Conservation (phyloP, 2,888 invertebrate species). For the Scelioninae gen. 1 region DNA sequence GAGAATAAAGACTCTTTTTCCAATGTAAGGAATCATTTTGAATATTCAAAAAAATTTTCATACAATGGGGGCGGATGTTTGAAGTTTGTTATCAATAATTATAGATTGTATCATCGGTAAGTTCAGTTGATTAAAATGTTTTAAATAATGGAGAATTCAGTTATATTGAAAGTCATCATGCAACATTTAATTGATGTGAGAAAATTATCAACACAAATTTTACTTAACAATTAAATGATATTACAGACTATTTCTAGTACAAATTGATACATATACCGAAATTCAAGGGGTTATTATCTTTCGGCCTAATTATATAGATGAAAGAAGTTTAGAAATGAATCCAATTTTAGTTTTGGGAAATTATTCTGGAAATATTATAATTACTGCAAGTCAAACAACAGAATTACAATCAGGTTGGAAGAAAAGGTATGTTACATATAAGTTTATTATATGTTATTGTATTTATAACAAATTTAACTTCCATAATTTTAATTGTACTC, state of each 20-base stretch:
- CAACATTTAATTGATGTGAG: too few species aligned
- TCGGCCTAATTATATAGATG: conserved; percentile 59
- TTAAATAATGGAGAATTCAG: background rate
- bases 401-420: conserved; percentile 76
- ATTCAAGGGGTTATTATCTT: conserved; percentile 78
- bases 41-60: conserved; percentile 77
- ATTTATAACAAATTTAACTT: too few species aligned
- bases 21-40: conserved; percentile 73
- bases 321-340: conserved; percentile 30
- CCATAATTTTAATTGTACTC: too few species aligned
- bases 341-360: conserved; percentile 74
- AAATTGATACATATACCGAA: conserved; percentile 76
- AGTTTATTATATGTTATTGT: too few species aligned
- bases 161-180: background rate
- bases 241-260: conserved; percentile 78
- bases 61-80: conserved; percentile 82
- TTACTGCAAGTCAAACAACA: conserved; percentile 73
- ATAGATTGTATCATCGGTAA: conserved; percentile 78
- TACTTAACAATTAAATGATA: background rate
- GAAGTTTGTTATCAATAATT: conserved; percentile 76
- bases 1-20: conserved; percentile 67
- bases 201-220: background rate
- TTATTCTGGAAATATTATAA: conserved; percentile 73
- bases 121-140: background rate
- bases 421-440: conserved; percentile 81